Percentiles rank a stretch among this genome's conserved stretches.
Conservation (phyloP, 2,888 invertebrate genomes). For the Spialia ferax region DNA sequence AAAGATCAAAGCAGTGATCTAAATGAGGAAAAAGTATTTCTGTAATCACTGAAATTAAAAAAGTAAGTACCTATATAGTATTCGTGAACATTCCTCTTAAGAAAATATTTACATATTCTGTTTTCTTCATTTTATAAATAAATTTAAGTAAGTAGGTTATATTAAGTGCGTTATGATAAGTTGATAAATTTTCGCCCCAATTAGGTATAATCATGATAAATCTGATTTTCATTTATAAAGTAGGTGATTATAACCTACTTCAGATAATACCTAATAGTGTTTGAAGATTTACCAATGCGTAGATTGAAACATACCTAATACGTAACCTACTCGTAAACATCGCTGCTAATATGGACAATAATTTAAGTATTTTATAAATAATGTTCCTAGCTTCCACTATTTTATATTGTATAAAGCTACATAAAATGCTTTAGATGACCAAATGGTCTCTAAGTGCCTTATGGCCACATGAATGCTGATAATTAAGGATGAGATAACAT, state of each 20-base stretch:
- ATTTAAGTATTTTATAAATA: not conserved
- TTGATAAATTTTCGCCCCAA: not conserved
- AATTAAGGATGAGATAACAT: too few relatives aligned
- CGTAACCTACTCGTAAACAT: not conserved
- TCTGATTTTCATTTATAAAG: not conserved
- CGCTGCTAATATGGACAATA: not conserved
- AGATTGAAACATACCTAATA: not conserved
- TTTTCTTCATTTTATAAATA: not conserved
- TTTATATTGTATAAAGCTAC: not conserved
- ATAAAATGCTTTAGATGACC: too few relatives aligned
- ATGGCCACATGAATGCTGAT: too few relatives aligned
- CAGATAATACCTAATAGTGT: not conserved
- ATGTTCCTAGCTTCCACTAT: not conserved
- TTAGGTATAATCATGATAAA: not conserved
- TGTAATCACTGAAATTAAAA: not conserved
- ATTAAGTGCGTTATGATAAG: too few relatives aligned
- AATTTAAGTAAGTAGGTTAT: not conserved
- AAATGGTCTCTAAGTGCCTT: too few relatives aligned
- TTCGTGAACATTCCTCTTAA: too few relatives aligned
- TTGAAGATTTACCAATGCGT: not conserved
- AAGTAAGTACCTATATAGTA: not conserved
- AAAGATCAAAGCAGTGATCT: not conserved
- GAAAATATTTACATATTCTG: not conserved
- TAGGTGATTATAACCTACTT: too few relatives aligned
- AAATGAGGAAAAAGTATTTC: not conserved